Conservation (phyloP, 1,140 invertebrate species). For the Doryteuthis pealeii region DNA sequence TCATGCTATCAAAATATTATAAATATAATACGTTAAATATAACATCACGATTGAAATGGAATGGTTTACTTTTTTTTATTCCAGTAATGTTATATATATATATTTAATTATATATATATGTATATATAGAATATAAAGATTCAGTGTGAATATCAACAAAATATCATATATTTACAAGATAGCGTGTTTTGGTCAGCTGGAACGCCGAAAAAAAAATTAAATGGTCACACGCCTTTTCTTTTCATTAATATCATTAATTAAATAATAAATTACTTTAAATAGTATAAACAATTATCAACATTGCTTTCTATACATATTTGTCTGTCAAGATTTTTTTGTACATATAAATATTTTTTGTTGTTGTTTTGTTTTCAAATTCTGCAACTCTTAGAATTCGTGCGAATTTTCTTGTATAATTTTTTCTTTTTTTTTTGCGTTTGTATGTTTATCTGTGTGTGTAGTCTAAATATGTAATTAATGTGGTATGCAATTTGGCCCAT, state of each 20-base stretch:
- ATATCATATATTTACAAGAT: neutral
- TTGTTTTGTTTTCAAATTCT: no score
- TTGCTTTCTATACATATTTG: constrained; percentile 5
- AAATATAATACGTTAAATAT: neutral
- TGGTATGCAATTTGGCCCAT: no score
- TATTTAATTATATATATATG: neutral
- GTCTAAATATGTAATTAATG: no score
- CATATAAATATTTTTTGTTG: no score
- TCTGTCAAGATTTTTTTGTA: no score
- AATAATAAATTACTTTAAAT: neutral
- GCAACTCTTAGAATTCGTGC: no score
- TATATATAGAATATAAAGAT: neutral
- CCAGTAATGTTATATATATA: neutral
- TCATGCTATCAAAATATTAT: neutral
- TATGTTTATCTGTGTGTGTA: no score
- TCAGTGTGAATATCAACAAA: neutral
- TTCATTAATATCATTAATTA: neutral
- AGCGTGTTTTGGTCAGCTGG: neutral
- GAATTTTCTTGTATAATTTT: no score
- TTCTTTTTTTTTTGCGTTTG: no score
- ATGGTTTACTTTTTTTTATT: no score
- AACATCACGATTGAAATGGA: no score
- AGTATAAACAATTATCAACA: neutral
- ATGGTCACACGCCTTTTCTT: neutral
- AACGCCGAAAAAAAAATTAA: neutral